Percentiles rank a stretch among this genome's conserved stretches.
Conservation (phyloP, 2,888 invertebrate species). For the Pseudoips prasinana region DNA sequence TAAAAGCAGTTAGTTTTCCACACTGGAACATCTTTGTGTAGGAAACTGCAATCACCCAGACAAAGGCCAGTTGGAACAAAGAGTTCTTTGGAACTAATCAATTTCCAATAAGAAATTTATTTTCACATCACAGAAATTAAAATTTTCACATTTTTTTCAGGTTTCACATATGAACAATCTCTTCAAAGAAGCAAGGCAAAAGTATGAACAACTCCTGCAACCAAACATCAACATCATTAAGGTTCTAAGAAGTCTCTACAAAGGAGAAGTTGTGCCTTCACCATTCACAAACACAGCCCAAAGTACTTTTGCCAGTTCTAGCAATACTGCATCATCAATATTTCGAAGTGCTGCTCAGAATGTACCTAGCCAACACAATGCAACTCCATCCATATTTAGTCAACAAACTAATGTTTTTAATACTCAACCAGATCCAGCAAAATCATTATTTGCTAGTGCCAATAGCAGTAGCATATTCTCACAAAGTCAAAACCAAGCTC, state of each 20-base stretch:
- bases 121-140: too few species aligned
- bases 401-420: conserved; percentile 27
- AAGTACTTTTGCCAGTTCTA: conserved; percentile 14
- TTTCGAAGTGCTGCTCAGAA: conserved; percentile 57
- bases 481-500: conserved; percentile 8
- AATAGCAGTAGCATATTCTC: conserved; percentile 8
- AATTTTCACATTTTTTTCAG: too few species aligned
- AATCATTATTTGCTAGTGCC: conserved; percentile 24
- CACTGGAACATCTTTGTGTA: too few species aligned
- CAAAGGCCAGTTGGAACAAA: too few species aligned
- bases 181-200: conserved; percentile 47
- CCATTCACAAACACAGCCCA: conserved; percentile 40
- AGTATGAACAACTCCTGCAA: conserved; percentile 52
- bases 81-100: too few species aligned
- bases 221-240: conserved; percentile 46
- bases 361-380: conserved; percentile 24
- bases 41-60: too few species aligned
- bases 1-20: too few species aligned
- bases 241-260: conserved; percentile 51
- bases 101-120: too few species aligned
- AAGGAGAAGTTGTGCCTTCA: conserved; percentile 48
- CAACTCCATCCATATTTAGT: conserved; percentile 35
- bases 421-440: conserved; percentile 22
- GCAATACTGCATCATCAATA: conserved; percentile 49
- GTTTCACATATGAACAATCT: conserved; percentile 53